phyloP scores from a whole-genome alignment of 2,888 invertebrate species.

The Trimorus sp. region DNA sequence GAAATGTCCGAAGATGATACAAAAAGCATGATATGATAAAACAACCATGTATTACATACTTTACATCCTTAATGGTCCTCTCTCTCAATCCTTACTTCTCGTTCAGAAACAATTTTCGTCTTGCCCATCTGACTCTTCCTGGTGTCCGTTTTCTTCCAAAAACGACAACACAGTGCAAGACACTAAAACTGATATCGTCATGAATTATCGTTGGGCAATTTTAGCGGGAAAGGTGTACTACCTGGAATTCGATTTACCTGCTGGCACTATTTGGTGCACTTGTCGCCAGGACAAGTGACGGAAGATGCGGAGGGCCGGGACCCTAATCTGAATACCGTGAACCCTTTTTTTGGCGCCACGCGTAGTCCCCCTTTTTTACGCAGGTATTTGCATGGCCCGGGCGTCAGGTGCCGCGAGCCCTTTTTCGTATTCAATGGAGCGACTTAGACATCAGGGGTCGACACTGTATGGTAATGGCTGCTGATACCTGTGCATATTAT shows the following conservation, averaged over 20 bases:
- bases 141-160: no score
- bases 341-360: constrained; percentile 74
- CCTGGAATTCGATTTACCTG: constrained; percentile 26
- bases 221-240: no score
- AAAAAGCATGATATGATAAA: no score
- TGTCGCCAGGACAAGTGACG: constrained; percentile 70
- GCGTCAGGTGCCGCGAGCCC: constrained; percentile 74
- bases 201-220: no score
- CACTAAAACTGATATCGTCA: no score
- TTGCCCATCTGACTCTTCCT: no score
- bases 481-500: constrained; percentile 64
- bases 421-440: constrained; percentile 70
- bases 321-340: constrained; percentile 79
- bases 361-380: constrained; percentile 74
- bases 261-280: constrained; percentile 62
- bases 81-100: no score
- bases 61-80: no score
- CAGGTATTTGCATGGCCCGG: constrained; percentile 76
- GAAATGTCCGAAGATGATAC: no score
- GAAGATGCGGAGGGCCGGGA: constrained; percentile 64
- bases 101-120: no score
- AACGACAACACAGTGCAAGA: no score
- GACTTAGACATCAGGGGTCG: constrained; percentile 68
- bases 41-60: no score
- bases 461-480: constrained; percentile 73